Conservation (phyloP, 2,113 vertebrate genomes). For the Sphaerodactylus townsendi region DNA sequence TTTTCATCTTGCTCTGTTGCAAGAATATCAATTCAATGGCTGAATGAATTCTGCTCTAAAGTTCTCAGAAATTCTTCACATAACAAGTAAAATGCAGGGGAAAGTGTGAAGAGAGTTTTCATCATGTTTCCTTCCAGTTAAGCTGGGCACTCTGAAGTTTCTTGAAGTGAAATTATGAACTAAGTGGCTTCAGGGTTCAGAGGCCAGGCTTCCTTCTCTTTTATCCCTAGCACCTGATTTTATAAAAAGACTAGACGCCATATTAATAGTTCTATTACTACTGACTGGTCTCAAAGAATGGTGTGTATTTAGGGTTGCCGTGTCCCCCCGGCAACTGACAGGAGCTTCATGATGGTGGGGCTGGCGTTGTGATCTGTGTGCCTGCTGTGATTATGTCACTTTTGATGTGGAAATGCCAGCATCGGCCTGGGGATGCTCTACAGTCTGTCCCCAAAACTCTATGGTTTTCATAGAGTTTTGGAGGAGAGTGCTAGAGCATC, state of each 20-base stretch:
- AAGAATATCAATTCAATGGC: background rate
- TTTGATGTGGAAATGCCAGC: too few relatives aligned
- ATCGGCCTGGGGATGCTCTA: too few relatives aligned
- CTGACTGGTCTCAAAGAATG: background rate
- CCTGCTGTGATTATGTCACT: too few relatives aligned
- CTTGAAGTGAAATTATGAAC: background rate
- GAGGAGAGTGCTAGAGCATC: too few relatives aligned
- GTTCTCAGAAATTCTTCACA: background rate
- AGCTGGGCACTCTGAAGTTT: background rate
- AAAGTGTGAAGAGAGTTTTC: background rate
- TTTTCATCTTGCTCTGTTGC: background rate
- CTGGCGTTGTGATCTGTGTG: too few relatives aligned
- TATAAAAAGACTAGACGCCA: background rate
- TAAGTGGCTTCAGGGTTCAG: background rate
- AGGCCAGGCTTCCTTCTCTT: background rate
- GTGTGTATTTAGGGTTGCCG: background rate
- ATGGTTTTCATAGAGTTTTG: too few relatives aligned
- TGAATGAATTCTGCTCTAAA: background rate
- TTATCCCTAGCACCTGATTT: background rate
- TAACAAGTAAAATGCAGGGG: background rate
- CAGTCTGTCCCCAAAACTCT: too few relatives aligned
- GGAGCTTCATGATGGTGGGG: too few relatives aligned
- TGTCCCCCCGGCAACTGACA: too few relatives aligned
- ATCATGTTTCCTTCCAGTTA: background rate
- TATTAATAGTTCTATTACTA: background rate